Base-by-base conservation (phyloP, 2,113 vertebrate species). In the Myrmophylax atrothorax region DNA sequence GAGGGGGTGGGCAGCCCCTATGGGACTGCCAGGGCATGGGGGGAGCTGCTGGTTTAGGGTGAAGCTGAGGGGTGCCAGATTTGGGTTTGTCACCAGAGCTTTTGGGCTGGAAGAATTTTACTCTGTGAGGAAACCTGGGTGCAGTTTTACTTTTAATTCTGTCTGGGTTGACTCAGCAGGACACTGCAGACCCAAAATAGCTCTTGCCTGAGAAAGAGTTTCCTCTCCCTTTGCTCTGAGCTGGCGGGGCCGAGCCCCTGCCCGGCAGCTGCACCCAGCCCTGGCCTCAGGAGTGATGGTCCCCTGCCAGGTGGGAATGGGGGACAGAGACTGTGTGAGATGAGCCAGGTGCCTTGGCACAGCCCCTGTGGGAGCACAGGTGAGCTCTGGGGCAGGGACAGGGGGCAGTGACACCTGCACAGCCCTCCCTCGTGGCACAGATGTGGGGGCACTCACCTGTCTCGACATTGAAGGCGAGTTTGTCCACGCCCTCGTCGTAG, bases 401-500 rank as follows among this genome's bases (percentile, higher is more conserved):
- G 40, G 16, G 87, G 10, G 49, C 8, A 35, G 72, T 76, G 79
- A 28, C 79, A 62, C 11, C 25, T n/a, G 18, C 62, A 6, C n/a
- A 47, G 29, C 62, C 62, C 46, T 82, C 46, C 10, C 6, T 25
- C 4, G 0, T 0, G 5, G n/a, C 18, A 5, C 24, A 0, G 11
- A 11, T 1, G 49, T 1, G 40, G 78, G 3, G 7, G 14, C 14
- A 73, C 96, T 88, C 95, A 99, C 99, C 99, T 4, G 99, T 99
- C 96, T 98, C 96, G 0, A 96, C 98, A 4, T 92, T 91, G 90
- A 98, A 98, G 81, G 97, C 78, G 7, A 99, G 97, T 31, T 96
- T 97, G 95, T 98, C 98, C 96, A 97, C 80, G 1, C 98, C 97
- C 3, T 98, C 97, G 42, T 99, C 96, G 4, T 98, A 99, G 66